Conservation (phyloP, 2,888 invertebrate species). For the Orthosia gothica region DNA sequence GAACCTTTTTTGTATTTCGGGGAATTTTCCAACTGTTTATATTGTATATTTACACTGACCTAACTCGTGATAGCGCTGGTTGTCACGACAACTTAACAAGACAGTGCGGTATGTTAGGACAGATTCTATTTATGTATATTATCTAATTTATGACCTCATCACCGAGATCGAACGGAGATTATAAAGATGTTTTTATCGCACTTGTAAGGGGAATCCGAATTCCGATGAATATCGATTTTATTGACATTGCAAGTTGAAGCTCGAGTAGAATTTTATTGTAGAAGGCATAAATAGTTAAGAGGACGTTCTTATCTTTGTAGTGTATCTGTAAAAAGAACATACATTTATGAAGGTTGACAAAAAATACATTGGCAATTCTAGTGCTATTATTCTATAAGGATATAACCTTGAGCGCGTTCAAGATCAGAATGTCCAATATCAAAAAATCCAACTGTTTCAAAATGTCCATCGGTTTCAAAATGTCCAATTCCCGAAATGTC, state of each 20-base stretch:
- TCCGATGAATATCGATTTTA: conserved; percentile 32
- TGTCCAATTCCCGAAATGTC: no score
- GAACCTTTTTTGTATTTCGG: neutral
- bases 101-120: conserved; percentile 15
- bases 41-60: conserved; percentile 17
- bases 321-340: no score
- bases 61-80: conserved; percentile 1
- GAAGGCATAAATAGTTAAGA: neutral
- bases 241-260: conserved; percentile 36
- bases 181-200: conserved; percentile 36
- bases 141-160: conserved; percentile 68
- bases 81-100: conserved; percentile 17
- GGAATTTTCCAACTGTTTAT: neutral
- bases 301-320: no score
- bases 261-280: neutral
- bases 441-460: no score
- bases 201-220: conserved; percentile 22
- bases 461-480: no score
- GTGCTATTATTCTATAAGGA: no score
- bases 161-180: conserved; percentile 35
- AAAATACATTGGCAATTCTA: no score
- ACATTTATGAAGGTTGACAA: no score
- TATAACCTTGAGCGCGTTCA: no score
- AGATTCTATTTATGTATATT: conserved; percentile 75
- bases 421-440: no score